phyloP scores from a whole-genome alignment of 2,113 vertebrate genomes.

The Caretta caretta region DNA sequence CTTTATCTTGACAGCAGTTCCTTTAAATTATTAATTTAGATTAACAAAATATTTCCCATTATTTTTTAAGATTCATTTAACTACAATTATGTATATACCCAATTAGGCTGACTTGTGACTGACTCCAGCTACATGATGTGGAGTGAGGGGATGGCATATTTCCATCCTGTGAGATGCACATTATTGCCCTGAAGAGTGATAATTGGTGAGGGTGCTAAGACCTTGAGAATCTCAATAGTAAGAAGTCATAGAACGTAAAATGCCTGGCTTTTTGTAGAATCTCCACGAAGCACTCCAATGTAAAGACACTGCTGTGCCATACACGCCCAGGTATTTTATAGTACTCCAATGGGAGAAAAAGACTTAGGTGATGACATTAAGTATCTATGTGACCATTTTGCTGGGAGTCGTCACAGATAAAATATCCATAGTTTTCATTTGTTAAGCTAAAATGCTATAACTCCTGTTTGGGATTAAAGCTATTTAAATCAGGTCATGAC shows the following conservation, averaged over 20 bases:
- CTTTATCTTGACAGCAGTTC: neutral
- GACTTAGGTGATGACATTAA: neutral
- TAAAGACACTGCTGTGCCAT: neutral
- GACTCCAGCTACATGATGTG: neutral
- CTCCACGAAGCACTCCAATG: neutral
- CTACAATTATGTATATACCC: neutral
- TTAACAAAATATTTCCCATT: neutral
- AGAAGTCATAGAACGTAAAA: fast-evolving
- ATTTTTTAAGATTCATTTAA: neutral
- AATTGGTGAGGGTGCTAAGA: neutral
- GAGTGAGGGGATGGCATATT: neutral
- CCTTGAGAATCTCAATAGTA: neutral
- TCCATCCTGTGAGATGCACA: neutral
- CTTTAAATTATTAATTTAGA: neutral
- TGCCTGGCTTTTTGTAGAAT: neutral
- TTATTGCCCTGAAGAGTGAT: neutral
- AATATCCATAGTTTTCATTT: neutral
- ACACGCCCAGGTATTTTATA: neutral
- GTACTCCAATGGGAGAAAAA: neutral
- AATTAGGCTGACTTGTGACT: neutral
- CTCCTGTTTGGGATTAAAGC: neutral
- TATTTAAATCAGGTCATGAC: neutral
- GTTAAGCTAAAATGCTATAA: neutral
- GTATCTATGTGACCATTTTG: neutral
- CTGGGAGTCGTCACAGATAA: neutral